Percentiles rank a stretch among this genome's conserved stretches.
Conservation (phyloP, 2,113 vertebrate genomes). For the Psephotus haematonotus region DNA sequence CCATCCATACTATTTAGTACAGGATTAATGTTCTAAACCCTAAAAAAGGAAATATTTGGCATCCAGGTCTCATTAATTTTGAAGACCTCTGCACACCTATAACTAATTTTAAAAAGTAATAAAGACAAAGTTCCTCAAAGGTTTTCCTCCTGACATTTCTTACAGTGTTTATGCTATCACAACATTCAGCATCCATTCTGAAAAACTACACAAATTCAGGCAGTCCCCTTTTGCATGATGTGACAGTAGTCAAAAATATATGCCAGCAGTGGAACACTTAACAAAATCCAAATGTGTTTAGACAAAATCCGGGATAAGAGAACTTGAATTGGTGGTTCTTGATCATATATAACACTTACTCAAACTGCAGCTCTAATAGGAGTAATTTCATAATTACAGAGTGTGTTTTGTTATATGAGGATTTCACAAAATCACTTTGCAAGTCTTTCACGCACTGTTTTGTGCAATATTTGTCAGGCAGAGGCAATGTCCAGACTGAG, state of each 20-base stretch:
- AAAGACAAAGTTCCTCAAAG: neutral
- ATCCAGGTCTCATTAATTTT: neutral
- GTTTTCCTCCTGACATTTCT: neutral
- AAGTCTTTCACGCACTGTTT: neutral
- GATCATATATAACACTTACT: neutral
- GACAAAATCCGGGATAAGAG: neutral
- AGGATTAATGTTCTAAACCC: neutral
- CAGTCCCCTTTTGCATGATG: neutral
- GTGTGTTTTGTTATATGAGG: neutral
- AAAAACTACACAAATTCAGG: neutral
- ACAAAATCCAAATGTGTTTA: neutral
- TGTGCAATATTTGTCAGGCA: neutral
- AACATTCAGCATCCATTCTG: neutral
- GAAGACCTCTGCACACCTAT: neutral
- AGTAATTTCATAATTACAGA: neutral
- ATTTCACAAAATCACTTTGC: slow-evolving; percentile 1
- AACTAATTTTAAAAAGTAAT: neutral
- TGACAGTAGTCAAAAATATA: neutral
- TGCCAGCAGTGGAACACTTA: neutral
- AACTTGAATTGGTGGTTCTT: neutral
- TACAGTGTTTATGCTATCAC: neutral
- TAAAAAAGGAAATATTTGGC: neutral
- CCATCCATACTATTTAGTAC: neutral
- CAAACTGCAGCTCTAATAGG: neutral
- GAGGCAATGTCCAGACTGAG: neutral